A percentile compares a stretch with the other conserved stretches of the same genome.
These are phyloP conservation scores for Dryobotodes eremita DNA, from an alignment of 2,888 invertebrate genomes.

Conservation along the genomic window DNA sequence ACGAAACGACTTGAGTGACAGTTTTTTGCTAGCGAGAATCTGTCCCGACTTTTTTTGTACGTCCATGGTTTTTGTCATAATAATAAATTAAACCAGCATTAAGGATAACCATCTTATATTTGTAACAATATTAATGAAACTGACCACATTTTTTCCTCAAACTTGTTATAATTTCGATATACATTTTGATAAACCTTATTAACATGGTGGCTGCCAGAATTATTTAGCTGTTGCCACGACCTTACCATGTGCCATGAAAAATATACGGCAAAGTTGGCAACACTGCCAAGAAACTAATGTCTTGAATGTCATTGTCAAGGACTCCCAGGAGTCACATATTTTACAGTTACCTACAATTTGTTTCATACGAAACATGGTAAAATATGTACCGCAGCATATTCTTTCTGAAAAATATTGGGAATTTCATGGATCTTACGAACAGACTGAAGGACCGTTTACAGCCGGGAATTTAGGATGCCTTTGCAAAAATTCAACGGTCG, in stretches of 20 bases:
- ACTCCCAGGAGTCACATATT: slow-evolving; percentile 10
- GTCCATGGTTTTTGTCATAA: background rate
- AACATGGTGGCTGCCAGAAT: slow-evolving; percentile 30
- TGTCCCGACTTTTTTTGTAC: too few species aligned
- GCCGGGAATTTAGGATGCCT: background rate
- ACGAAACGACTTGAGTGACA: too few species aligned
- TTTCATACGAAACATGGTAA: background rate
- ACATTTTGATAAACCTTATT: slow-evolving; percentile 43
- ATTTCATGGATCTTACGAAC: background rate
- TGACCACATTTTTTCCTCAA: slow-evolving; percentile 7
- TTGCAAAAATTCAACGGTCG: background rate
- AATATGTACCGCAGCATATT: background rate
- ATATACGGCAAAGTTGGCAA: slow-evolving; percentile 61
- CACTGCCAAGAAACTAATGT: slow-evolving; percentile 62
- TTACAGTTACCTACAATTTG: slow-evolving; percentile 9
- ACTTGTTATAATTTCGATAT: slow-evolving; percentile 23
- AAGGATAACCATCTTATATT: slow-evolving; percentile 31
- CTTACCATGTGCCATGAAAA: slow-evolving; percentile 59
- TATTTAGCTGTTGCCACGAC: slow-evolving; percentile 48
- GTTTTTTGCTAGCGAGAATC: too few species aligned
- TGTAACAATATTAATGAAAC: slow-evolving; percentile 14
- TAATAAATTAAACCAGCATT: background rate
- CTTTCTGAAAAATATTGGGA: slow-evolving; percentile 1
- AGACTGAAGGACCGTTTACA: background rate
- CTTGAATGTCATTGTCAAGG: slow-evolving; percentile 68